A percentile compares a stretch with the other conserved stretches of the same genome.
These are phyloP conservation scores for Penaeus indicus DNA, from an alignment of 1,140 invertebrate species.

Conservation along the genomic window DNA sequence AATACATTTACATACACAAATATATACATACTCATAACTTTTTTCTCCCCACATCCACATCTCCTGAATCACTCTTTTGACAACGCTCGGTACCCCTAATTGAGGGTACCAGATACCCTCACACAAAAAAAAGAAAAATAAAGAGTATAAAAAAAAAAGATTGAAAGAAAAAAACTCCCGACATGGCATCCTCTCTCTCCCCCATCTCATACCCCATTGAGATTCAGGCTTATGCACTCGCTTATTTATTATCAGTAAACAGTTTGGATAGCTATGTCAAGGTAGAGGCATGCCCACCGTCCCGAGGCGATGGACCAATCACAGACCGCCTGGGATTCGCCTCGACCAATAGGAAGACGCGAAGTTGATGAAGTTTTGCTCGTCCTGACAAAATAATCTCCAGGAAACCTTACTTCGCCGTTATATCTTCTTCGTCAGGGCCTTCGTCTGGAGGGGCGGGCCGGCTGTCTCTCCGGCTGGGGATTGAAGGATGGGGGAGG, in stretches of 20 bases:
- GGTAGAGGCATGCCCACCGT: conserved; percentile 19
- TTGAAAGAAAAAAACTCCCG: no score
- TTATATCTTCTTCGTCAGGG: conserved; percentile 34
- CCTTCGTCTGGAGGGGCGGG: background rate
- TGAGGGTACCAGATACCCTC: no score
- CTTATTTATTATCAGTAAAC: conserved; percentile 52
- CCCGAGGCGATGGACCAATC: conserved; percentile 31
- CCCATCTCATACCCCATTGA: background rate
- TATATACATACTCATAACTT: no score
- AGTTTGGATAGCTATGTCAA: conserved; percentile 41
- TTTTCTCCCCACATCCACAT: no score
- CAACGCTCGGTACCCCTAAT: no score
- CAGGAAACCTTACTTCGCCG: background rate
- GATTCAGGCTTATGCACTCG: background rate
- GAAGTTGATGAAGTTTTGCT: conserved; percentile 44
- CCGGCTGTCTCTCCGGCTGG: background rate
- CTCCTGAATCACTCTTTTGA: no score
- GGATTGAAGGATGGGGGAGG: no score
- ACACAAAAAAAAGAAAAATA: no score
- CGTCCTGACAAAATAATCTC: conserved; percentile 49
- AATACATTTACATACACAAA: no score
- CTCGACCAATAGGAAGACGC: conserved; percentile 22
- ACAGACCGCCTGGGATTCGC: background rate
- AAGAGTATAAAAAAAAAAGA: no score
- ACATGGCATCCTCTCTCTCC: background rate